Evolutionary conservation across 1,140 invertebrate species (phyloP).

Genomic region (Camponotus pennsylvanicus): DNA sequence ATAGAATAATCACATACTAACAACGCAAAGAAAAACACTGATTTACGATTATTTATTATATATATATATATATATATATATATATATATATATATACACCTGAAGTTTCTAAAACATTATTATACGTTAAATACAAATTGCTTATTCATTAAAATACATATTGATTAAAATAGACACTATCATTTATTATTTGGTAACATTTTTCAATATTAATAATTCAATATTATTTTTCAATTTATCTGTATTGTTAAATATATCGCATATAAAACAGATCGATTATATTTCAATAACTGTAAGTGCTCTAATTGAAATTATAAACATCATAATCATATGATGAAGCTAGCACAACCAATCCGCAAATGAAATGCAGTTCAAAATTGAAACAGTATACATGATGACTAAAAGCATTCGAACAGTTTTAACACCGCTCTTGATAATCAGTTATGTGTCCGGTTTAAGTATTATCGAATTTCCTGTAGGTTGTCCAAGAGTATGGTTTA

Average conservation of each 20-base stretch:
- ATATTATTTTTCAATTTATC: background rate
- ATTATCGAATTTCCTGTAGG: background rate
- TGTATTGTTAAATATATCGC: background rate
- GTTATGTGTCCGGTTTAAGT: background rate
- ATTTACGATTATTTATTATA: no score
- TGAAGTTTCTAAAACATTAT: no score
- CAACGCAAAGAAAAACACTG: no score
- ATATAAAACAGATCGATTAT: slow-evolving; percentile 1
- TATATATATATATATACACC: no score
- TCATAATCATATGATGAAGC: background rate
- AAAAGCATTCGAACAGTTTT: background rate
- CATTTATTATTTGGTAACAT: no score
- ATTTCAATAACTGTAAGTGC: background rate
- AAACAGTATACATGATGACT: background rate
- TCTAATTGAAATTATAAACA: background rate
- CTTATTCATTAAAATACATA: no score
- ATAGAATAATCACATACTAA: no score
- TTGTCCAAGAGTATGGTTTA: background rate
- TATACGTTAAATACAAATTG: no score
- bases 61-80: no score
- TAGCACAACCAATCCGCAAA: background rate
- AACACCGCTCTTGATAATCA: background rate
- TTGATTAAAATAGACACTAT: no score
- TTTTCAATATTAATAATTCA: no score
- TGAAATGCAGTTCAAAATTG: background rate